Evolutionary conservation across 2,888 invertebrate species (phyloP).

Genomic region (Chrysolina oricalcia): DNA sequence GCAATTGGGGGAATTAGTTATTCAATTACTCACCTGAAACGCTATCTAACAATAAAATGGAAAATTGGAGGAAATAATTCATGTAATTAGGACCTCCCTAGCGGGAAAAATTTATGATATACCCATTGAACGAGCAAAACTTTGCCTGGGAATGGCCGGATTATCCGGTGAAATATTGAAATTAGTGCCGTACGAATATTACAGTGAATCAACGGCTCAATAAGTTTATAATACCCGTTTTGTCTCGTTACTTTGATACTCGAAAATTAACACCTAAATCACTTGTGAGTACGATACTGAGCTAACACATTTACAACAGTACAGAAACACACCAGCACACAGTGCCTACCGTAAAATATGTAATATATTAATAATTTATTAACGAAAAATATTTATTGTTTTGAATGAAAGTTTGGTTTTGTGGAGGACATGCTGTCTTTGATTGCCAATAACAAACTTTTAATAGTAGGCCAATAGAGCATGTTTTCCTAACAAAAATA

Average conservation of each 20-base stretch:
- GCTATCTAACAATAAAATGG: constrained; percentile 15
- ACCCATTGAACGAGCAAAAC: constrained; percentile 6
- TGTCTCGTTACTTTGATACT: not conserved
- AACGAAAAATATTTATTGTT: no score
- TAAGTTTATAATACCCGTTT: constrained; percentile 1
- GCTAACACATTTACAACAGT: no score
- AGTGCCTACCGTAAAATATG: no score
- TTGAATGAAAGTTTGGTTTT: no score
- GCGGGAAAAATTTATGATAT: constrained; percentile 20
- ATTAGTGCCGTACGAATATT: constrained; percentile 14
- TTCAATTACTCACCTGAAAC: constrained; percentile 17
- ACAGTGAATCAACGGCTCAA: constrained; percentile 14
- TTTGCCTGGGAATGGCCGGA: constrained; percentile 14
- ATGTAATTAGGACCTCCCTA: constrained; percentile 14
- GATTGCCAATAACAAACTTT: no score
- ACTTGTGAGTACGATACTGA: no score
- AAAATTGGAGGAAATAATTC: constrained; percentile 17
- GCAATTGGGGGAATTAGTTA: not conserved
- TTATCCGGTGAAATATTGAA: constrained; percentile 23
- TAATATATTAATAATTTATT: no score
- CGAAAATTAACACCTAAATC: not conserved
- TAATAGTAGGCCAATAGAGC: no score
- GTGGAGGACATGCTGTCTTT: no score
- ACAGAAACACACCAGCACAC: no score
- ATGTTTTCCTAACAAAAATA: no score